Percentiles rank a stretch among this genome's conserved stretches.
Conservation (phyloP, 2,113 vertebrate species). For the Phaetusa simplex region DNA sequence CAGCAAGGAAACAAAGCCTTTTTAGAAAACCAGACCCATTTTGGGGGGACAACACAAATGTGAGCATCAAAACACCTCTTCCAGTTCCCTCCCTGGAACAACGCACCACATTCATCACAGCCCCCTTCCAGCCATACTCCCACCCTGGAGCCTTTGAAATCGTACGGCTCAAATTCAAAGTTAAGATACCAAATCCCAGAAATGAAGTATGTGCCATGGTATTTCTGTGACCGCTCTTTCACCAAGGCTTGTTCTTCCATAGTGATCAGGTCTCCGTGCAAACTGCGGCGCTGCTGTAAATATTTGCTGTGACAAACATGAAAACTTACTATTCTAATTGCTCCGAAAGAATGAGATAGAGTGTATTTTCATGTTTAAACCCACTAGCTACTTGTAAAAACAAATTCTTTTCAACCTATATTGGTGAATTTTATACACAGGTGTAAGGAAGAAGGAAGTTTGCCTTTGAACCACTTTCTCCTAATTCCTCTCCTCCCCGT, state of each 20-base stretch:
- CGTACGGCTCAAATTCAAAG: background rate
- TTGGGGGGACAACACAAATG: background rate
- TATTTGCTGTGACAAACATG: background rate
- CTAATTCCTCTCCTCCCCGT: background rate
- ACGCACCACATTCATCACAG: background rate
- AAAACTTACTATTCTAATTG: background rate
- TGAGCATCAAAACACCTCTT: background rate
- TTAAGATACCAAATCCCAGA: background rate
- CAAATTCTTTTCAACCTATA: background rate
- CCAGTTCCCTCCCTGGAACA: fast-evolving
- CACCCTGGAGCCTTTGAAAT: background rate
- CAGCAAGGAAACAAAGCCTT: background rate
- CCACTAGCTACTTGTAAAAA: background rate
- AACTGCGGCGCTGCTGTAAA: background rate
- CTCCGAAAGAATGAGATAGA: background rate
- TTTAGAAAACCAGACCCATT: background rate
- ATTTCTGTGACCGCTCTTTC: background rate
- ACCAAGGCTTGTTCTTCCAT: background rate
- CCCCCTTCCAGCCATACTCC: background rate
- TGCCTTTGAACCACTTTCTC: background rate
- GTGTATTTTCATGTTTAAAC: background rate
- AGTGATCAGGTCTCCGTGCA: background rate
- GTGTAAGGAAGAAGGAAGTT: background rate
- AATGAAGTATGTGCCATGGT: background rate
- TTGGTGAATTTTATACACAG: background rate